Conservation (phyloP, 2,113 vertebrate genomes). For the Prochilodus magdalenae region DNA sequence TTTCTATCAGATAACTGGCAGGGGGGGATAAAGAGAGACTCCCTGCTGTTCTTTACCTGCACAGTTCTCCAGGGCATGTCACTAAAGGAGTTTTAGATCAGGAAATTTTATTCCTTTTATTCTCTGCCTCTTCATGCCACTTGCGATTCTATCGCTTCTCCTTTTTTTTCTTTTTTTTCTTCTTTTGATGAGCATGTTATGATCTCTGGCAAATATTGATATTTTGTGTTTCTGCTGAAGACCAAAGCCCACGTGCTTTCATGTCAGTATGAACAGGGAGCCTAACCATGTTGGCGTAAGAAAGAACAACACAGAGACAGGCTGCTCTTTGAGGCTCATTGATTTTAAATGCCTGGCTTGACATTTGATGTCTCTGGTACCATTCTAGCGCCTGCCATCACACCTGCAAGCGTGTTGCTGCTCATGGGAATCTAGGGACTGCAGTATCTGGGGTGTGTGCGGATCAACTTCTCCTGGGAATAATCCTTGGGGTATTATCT, state of each 20-base stretch:
- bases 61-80: not conserved
- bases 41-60: not conserved
- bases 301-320: conserved; percentile 10
- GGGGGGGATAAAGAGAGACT: not conserved
- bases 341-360: conserved; percentile 43
- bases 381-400: conserved; percentile 25
- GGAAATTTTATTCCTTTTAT: conserved; percentile 37
- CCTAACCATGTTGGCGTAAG: conserved; percentile 23
- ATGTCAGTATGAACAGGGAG: conserved; percentile 42
- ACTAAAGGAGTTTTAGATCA: conserved; percentile 8
- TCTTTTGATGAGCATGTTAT: conserved; percentile 14
- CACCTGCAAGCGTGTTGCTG: conserved; percentile 10
- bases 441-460: conserved; percentile 3
- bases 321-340: conserved; percentile 19
- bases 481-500: conserved; percentile 9
- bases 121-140: conserved; percentile 21
- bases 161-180: not conserved
- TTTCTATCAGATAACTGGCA: conserved; percentile 58
- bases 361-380: conserved; percentile 48
- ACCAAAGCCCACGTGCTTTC: conserved; percentile 25
- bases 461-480: conserved; percentile 33
- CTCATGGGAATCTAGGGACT: conserved; percentile 31
- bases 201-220: conserved; percentile 41
- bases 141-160: conserved; percentile 15
- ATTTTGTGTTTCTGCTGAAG: conserved; percentile 10